Conservation (phyloP, 2,888 invertebrate genomes). For the Apotomis turbidana region DNA sequence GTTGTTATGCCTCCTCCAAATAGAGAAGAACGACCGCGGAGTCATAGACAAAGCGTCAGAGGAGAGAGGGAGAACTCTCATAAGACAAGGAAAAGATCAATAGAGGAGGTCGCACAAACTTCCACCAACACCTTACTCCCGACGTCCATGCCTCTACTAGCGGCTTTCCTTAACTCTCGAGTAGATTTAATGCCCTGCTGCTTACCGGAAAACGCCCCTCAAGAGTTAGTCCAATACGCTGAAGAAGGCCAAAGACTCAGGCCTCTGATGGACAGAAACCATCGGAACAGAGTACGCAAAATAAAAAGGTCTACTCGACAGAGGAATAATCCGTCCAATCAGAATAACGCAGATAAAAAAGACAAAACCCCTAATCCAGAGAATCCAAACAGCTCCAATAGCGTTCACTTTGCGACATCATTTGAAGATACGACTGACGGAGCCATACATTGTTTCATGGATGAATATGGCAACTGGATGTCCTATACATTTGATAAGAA, state of each 20-base stretch:
- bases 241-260: constrained; percentile 71
- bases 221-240: constrained; percentile 58
- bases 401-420: constrained; percentile 88
- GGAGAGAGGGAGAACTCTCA: constrained; percentile 73
- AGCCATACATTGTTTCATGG: constrained; percentile 93
- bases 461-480: constrained; percentile 94
- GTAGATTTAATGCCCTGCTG: constrained; percentile 81
- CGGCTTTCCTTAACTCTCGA: constrained; percentile 86
- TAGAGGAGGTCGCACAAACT: constrained; percentile 85
- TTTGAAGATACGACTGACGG: constrained; percentile 93
- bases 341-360: constrained; percentile 65
- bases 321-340: constrained; percentile 68
- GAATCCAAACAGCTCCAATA: constrained; percentile 61
- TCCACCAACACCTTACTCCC: constrained; percentile 87
- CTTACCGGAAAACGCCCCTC: constrained; percentile 63
- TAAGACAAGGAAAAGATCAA: constrained; percentile 80
- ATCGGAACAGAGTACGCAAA: constrained; percentile 80
- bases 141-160: constrained; percentile 84
- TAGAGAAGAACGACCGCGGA: constrained; percentile 70
- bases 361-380: constrained; percentile 62
- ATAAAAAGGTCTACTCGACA: constrained; percentile 83
- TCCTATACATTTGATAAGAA: constrained; percentile 92
- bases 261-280: constrained; percentile 79
- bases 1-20: constrained; percentile 77
- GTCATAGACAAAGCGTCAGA: constrained; percentile 72